phyloP scores from a whole-genome alignment of 2,888 invertebrate species.

The Muschampia plurimacula region DNA sequence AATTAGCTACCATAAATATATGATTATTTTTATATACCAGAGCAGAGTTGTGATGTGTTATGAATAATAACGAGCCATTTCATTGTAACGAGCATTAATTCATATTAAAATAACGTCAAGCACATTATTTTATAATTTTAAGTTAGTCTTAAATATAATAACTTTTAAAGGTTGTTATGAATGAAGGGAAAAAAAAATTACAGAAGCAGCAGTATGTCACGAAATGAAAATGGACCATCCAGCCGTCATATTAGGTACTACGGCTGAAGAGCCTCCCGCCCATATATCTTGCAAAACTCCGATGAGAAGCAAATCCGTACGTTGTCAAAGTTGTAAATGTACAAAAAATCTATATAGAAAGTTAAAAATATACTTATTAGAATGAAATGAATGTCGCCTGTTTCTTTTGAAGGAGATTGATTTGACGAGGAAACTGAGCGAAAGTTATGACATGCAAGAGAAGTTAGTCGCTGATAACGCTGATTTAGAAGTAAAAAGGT shows the following conservation, averaged over 20 bases:
- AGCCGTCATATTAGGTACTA: slow-evolving; percentile 57
- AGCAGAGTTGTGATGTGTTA: too few species aligned
- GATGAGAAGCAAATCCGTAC: slow-evolving; percentile 74
- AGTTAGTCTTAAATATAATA: too few species aligned
- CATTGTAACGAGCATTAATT: too few species aligned
- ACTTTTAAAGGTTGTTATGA: too few species aligned
- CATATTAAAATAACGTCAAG: too few species aligned
- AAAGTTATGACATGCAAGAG: slow-evolving; percentile 89
- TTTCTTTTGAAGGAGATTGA: slow-evolving; percentile 67
- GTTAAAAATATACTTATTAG: slow-evolving; percentile 8
- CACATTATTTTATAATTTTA: too few species aligned
- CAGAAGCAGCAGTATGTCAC: slow-evolving; percentile 63
- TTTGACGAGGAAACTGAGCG: slow-evolving; percentile 85
- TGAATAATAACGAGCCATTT: too few species aligned
- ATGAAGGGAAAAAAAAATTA: slow-evolving; percentile 29
- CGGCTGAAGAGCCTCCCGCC: slow-evolving; percentile 44
- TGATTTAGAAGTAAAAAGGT: slow-evolving; percentile 89
- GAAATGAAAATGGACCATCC: slow-evolving; percentile 71
- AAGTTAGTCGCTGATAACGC: slow-evolving; percentile 88
- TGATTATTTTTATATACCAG: too few species aligned
- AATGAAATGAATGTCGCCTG: slow-evolving; percentile 4
- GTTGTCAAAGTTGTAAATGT: slow-evolving; percentile 49
- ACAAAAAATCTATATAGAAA: background rate
- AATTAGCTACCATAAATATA: too few species aligned
- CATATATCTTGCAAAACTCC: slow-evolving; percentile 51